phyloP scores from a whole-genome alignment of 2,888 invertebrate species.

The Belgica antarctica region DNA sequence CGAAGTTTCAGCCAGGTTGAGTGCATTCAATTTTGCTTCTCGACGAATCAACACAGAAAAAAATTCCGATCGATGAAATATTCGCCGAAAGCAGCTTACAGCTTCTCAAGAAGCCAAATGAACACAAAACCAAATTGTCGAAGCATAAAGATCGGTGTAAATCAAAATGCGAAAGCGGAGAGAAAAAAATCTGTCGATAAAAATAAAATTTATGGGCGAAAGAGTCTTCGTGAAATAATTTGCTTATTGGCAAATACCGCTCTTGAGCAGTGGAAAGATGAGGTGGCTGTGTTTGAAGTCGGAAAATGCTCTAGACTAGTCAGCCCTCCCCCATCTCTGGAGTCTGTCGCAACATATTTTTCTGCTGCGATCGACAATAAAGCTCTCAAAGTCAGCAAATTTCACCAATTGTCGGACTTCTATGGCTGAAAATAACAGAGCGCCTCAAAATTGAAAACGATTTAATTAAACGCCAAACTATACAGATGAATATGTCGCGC shows the following conservation, averaged over 20 bases:
- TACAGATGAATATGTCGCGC: neutral
- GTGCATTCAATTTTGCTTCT: too few relatives aligned
- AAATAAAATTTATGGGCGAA: conserved; percentile 2
- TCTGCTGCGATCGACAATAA: neutral
- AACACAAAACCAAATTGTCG: neutral
- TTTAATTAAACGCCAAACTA: neutral
- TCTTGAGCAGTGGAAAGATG: neutral
- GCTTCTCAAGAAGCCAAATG: neutral
- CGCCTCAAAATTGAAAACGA: neutral
- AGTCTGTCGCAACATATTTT: neutral
- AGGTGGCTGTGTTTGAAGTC: neutral
- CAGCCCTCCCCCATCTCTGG: neutral
- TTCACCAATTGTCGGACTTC: neutral
- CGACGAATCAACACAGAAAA: too few relatives aligned
- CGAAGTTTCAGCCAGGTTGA: neutral
- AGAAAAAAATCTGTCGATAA: conserved; percentile 2
- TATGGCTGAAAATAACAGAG: neutral
- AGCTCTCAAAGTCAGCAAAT: neutral
- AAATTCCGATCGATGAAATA: neutral
- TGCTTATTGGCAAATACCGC: conserved; percentile 11
- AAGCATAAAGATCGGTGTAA: neutral
- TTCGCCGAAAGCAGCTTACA: neutral
- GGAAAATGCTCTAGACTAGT: neutral
- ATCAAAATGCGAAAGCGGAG: neutral
- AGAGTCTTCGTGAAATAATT: neutral